Percentiles rank a stretch among this genome's conserved stretches.
phyloP scores from a whole-genome alignment of 2,113 vertebrate genomes.

The Salvelinus fontinalis region DNA sequence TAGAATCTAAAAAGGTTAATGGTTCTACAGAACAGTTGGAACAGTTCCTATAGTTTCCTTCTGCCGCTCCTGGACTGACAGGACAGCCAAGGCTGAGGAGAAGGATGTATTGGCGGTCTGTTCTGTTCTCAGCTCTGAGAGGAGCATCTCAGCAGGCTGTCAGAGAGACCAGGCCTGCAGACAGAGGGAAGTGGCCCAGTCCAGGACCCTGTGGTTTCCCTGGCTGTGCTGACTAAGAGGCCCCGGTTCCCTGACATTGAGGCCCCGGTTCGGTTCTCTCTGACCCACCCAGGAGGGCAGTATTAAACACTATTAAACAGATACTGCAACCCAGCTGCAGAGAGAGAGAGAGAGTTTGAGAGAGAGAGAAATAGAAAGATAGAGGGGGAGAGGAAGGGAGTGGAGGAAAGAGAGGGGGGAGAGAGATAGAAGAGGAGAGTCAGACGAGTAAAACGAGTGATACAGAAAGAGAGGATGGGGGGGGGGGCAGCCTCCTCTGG shows the following conservation, averaged over 20 bases:
- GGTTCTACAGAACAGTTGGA: neutral
- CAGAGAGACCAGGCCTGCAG: neutral
- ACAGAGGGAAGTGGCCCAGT: neutral
- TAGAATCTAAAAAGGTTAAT: neutral
- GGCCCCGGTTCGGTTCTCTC: slow-evolving; percentile 2
- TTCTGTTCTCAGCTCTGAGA: neutral
- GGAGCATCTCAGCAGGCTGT: neutral
- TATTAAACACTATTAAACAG: slow-evolving; percentile 29
- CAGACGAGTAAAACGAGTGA: too few relatives aligned
- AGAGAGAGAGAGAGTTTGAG: neutral
- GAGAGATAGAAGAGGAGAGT: neutral
- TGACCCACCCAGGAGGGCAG: slow-evolving; percentile 17
- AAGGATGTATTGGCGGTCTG: neutral
- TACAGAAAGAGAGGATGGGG: neutral
- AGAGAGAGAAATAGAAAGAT: too few relatives aligned
- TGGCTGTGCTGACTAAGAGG: neutral
- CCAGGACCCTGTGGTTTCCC: slow-evolving; percentile 21
- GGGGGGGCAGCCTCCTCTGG: neutral
- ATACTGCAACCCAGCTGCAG: slow-evolving; percentile 21
- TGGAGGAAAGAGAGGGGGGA: neutral
- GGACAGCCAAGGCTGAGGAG: neutral
- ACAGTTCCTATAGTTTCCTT: neutral
- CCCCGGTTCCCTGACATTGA: too few relatives aligned
- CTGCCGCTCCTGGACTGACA: neutral
- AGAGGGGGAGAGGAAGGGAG: too few relatives aligned